A percentile compares a stretch with the other conserved stretches of the same genome.
Evolutionary conservation across 2,888 invertebrate species (phyloP).

Genomic region (Clepsis dumicolana): DNA sequence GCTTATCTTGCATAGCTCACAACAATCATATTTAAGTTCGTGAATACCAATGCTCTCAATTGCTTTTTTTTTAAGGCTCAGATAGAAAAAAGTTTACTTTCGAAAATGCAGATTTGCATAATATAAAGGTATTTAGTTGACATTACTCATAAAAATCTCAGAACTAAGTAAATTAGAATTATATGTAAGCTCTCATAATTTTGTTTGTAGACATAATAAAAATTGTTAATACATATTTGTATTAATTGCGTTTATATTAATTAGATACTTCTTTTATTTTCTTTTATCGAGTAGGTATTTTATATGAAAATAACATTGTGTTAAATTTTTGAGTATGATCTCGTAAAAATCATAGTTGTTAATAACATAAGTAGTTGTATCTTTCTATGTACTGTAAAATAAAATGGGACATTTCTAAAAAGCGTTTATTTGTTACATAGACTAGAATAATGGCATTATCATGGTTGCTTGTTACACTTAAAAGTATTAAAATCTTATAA

Average conservation of each 20-base stretch:
- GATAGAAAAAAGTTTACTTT: too few relatives aligned
- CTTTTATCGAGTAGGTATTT: too few relatives aligned
- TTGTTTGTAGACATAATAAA: neutral
- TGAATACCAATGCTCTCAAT: too few relatives aligned
- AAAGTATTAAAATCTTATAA: conserved; percentile 65
- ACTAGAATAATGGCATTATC: conserved; percentile 79
- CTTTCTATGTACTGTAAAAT: conserved; percentile 39
- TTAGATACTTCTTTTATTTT: neutral
- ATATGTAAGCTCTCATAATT: neutral
- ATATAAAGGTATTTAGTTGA: neutral
- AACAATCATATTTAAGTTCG: too few relatives aligned
- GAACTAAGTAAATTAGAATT: too few relatives aligned
- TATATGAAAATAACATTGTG: neutral
- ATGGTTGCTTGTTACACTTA: conserved; percentile 58
- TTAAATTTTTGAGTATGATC: neutral
- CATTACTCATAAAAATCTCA: neutral
- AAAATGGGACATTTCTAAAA: conserved; percentile 60
- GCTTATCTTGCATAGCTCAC: neutral
- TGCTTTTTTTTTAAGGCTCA: too few relatives aligned
- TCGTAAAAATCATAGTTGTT: neutral
- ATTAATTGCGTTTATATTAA: neutral
- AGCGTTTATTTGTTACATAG: conserved; percentile 78
- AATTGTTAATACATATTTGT: neutral
- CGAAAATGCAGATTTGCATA: too few relatives aligned
- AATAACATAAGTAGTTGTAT: conserved; percentile 49